Percentiles rank a stretch among this genome's conserved stretches.
Evolutionary conservation across 2,113 vertebrate species (phyloP).

Genomic region (Scomber scombrus): DNA sequence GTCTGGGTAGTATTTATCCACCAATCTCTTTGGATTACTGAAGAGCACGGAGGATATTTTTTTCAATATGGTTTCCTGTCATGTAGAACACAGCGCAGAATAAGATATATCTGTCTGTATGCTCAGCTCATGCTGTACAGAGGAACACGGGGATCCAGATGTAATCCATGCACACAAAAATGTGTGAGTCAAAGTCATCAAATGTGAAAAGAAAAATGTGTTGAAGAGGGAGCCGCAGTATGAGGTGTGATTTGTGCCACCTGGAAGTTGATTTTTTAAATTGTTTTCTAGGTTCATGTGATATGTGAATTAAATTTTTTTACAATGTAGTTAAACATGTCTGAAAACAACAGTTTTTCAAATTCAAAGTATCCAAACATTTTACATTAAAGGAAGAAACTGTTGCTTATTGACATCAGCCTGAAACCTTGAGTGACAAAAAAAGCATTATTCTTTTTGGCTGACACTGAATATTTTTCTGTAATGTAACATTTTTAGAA

Average conservation of each 20-base stretch:
- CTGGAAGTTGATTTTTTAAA: neutral
- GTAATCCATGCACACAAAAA: slow-evolving; percentile 46
- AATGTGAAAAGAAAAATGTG: slow-evolving; percentile 1
- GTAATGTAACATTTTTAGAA: neutral
- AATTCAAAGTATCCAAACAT: neutral
- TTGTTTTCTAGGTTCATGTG: neutral
- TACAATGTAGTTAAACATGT: too few relatives aligned
- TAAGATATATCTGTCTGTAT: slow-evolving; percentile 30
- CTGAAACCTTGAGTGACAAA: neutral
- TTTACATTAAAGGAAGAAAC: neutral
- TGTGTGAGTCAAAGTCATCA: neutral
- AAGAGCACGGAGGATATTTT: slow-evolving; percentile 47
- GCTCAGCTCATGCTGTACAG: slow-evolving; percentile 9
- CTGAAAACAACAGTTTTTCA: neutral
- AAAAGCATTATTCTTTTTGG: neutral
- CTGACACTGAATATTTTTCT: neutral
- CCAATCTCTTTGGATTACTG: slow-evolving; percentile 63
- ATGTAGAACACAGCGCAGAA: slow-evolving; percentile 31
- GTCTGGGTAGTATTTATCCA: slow-evolving; percentile 57
- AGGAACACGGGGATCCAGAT: slow-evolving; percentile 45
- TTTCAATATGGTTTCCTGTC: slow-evolving; percentile 35
- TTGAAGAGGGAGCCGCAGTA: neutral
- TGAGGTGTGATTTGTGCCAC: neutral
- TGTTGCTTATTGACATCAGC: neutral
- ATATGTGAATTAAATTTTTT: neutral